phyloP scores from a whole-genome alignment of 37 sponge, comb jelly and placozoan genomes.

The Spongilla lacustris region DNA sequence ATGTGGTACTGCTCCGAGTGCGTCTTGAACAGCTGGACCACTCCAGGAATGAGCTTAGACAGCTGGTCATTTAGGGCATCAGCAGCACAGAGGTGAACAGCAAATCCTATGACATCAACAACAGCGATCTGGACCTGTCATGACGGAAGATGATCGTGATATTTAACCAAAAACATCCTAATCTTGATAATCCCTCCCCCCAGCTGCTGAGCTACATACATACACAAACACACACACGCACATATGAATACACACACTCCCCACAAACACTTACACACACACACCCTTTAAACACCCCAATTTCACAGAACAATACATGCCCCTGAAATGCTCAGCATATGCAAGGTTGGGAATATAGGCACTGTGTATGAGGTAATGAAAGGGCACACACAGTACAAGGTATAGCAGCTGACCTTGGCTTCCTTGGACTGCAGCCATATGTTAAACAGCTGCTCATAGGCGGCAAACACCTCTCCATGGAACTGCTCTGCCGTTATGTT shows the following conservation, averaged over 20 bases:
- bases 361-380: background rate
- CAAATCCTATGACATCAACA: constrained; percentile 84
- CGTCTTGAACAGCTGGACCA: constrained; percentile 87
- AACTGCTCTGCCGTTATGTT: constrained; percentile 64
- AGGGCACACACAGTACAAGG: background rate
- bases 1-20: constrained; percentile 93
- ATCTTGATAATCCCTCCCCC: no score
- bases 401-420: constrained; percentile 51
- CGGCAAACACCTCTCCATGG: constrained; percentile 86
- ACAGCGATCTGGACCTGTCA: constrained; percentile 83
- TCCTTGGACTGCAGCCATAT: constrained; percentile 93
- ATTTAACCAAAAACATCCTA: no score
- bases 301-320: no score
- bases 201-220: background rate
- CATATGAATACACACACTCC: constrained; percentile 22
- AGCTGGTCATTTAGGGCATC: constrained; percentile 75
- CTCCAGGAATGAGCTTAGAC: constrained; percentile 68
- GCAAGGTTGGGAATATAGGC: no score
- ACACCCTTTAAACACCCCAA: background rate
- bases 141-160: background rate
- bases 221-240: constrained; percentile 28
- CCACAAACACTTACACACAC: background rate
- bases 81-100: constrained; percentile 72
- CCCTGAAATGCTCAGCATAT: background rate
- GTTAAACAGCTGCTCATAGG: constrained; percentile 83